Base-by-base conservation (phyloP, 1,140 invertebrate genomes). In the Arion vulgaris region DNA sequence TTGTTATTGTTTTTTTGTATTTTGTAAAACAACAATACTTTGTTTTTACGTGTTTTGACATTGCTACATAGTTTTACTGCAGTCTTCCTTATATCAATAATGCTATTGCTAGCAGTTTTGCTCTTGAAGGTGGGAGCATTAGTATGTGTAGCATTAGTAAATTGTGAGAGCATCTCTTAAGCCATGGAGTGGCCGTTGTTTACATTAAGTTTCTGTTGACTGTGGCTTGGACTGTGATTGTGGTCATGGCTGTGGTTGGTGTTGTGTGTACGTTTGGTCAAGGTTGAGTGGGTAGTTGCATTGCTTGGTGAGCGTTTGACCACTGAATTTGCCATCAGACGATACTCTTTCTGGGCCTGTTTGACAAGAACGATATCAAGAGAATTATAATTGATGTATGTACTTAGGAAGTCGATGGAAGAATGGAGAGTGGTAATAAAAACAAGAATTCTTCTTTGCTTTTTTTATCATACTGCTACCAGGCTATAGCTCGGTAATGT, bases 331-430 rank as follows among this genome's bases (percentile, higher is more conserved):
- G 80, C 76, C 39, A 84, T 79, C 0, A 62, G 76, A 26, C 77
- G 72, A 66, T 84, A 84, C 73, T 84, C 83, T 41, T 84, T 84
- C 78, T 80, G 83, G 9, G 83, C 66, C 83, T 84, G 83, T 15
- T 53, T 15, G 19, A 66, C 57, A 68, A 19, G n/a, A 11, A 13
- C 38, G 5, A 28, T 34, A 19, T 26, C 9, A 23, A 38, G 13
- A 78, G 5, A 0, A 38, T 62, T 5, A 39, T 17, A 4, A 45
- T 49, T 76, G 23, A 28, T 45, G 0, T 23, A 7, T 45, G 23
- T 32, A 17, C 32, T 26, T 62, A 13, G 57, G n/a, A 34, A 62
- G 36, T n/a, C n/a, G 36, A 62, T 57, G 11, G 17, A 2, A 19
- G 23, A 17, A 13, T n/a, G 17, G 15, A 26, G 26, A 57, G 13